Evolutionary conservation across 2,888 invertebrate species (phyloP).

Genomic region (Carterocephalus palaemon): DNA sequence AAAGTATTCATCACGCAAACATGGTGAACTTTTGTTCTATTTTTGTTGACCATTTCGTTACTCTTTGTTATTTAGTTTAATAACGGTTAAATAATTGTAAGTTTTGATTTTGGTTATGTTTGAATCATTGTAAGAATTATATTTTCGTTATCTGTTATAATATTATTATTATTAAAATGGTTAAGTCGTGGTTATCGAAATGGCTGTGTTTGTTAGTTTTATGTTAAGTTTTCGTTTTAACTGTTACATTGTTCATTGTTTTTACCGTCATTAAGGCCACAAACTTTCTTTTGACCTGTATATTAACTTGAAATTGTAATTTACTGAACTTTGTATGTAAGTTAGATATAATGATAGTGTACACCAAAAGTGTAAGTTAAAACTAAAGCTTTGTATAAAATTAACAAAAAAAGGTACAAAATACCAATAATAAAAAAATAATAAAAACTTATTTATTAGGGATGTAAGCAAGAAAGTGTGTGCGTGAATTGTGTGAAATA

Average conservation of each 20-base stretch:
- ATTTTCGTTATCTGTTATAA: conserved; percentile 64
- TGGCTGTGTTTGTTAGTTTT: conserved; percentile 79
- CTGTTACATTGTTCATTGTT: conserved; percentile 55
- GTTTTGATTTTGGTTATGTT: conserved; percentile 63
- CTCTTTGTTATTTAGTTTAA: conserved; percentile 42
- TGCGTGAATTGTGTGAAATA: conserved; percentile 65
- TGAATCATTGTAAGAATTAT: conserved; percentile 66
- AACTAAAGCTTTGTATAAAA: conserved; percentile 77
- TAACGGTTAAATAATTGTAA: conserved; percentile 64
- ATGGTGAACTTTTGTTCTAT: no score
- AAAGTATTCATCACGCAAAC: conserved; percentile 57
- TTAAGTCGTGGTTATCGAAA: conserved; percentile 41
- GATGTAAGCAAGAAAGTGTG: conserved; percentile 57
- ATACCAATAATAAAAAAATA: conserved; percentile 41
- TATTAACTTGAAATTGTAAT: conserved; percentile 18
- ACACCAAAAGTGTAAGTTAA: conserved; percentile 67
- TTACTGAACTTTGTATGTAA: conserved; percentile 27
- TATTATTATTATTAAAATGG: conserved; percentile 42
- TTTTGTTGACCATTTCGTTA: conserved; percentile 39
- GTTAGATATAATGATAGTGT: conserved; percentile 35
- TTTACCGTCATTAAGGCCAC: conserved; percentile 70
- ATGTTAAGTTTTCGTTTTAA: conserved; percentile 78
- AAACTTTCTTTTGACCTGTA: conserved; percentile 25
- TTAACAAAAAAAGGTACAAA: conserved; percentile 82
- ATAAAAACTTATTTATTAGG: conserved; percentile 44